Evolutionary conservation across 2,113 vertebrate species (phyloP), one percentile per base, ranked within the genome.

Genomic region (Indicator indicator): DNA sequence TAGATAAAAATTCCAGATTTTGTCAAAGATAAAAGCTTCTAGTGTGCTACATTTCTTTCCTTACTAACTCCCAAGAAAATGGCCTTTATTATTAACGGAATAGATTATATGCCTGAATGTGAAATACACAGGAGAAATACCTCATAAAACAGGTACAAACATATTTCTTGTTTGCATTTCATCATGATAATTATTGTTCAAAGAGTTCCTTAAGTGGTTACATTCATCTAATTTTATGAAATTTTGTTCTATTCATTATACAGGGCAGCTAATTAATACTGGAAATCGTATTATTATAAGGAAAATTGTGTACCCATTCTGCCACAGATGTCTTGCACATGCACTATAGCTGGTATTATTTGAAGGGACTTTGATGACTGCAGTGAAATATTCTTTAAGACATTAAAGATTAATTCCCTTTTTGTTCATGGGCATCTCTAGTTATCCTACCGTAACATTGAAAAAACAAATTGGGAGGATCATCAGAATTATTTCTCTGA

Each of bases 231-330:
- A 87, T 93, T 97, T 96, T 90, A 72, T 88, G 52, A 95, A 92
- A 63, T 97, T 96, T 84, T 67, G 38, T 94, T 90, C 82, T 74
- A 60, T 96, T 97, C 70, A 72, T 97, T 97, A 96, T 90, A 81
- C 83, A 94, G 94, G 92, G 83, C 87, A 94, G 80, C 91, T 98
- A 96, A 98, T 98, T 98, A 97, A 86, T 94, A 87, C 88, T 90
- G 46, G 42, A 90, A 94, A 44, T 74, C 76, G 89, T 95, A 44
- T 80, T 97, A 90, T 91, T 96, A 63, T 94, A 70, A 94, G 87
- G 86, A 94, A 92, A 56, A 72, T 24, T 71, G 44, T 96, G 69
- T 94, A 93, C 90, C 78, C 8, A 8, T 90, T 90, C 40, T 91
- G 59, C 85, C 96, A 67, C 86, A 93, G 86, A 88, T 63, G 69